Evolutionary conservation across 1,140 invertebrate species (phyloP).

Genomic region (Eumeta japonica): DNA sequence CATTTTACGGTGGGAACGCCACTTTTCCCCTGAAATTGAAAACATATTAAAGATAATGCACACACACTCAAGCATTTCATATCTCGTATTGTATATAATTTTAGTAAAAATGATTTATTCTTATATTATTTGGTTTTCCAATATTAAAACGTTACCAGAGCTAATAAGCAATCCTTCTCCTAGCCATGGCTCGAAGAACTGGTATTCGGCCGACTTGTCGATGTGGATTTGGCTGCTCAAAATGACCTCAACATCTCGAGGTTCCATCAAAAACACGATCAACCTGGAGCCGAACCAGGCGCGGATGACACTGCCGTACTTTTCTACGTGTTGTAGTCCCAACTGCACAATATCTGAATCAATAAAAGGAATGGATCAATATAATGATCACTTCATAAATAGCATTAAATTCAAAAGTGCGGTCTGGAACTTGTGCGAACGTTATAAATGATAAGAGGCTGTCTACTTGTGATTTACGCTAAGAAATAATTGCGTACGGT

Average conservation of each 20-base stretch:
- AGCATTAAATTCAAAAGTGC: too few species aligned
- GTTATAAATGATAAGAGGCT: too few species aligned
- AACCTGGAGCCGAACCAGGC: conserved; percentile 67
- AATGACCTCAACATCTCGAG: conserved; percentile 70
- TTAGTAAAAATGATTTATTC: too few species aligned
- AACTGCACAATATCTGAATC: conserved; percentile 46
- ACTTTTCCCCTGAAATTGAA: conserved; percentile 70
- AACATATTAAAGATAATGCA: too few species aligned
- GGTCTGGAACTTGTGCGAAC: too few species aligned
- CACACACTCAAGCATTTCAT: too few species aligned
- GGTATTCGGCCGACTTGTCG: conserved; percentile 78
- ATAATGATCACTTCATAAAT: too few species aligned
- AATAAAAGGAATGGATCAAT: conserved; percentile 17
- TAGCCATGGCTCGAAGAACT: conserved; percentile 87
- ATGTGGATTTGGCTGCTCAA: conserved; percentile 73
- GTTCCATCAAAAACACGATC: conserved; percentile 64
- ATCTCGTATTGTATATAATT: too few species aligned
- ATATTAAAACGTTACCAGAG: conserved; percentile 48
- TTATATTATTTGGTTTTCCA: too few species aligned
- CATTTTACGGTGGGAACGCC: conserved; percentile 81
- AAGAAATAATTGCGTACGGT: too few species aligned
- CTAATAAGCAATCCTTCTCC: conserved; percentile 84
- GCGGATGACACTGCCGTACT: conserved; percentile 60
- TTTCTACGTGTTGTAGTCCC: conserved; percentile 41
- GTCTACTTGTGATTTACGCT: too few species aligned